phyloP scores from a whole-genome alignment of 2,113 vertebrate species.

The Ciconia stormi region DNA sequence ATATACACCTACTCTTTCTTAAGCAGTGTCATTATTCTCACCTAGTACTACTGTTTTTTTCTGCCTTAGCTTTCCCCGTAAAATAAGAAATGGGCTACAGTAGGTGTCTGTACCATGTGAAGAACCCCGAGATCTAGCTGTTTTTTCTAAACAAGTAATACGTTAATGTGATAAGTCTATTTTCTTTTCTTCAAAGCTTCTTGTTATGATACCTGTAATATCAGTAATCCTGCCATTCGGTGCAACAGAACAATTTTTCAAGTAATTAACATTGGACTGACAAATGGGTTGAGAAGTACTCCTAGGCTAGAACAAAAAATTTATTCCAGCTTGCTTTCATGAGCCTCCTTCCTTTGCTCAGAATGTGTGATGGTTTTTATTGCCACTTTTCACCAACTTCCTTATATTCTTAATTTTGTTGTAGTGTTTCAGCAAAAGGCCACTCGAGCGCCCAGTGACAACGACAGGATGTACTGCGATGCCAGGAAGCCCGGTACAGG shows the following conservation, averaged over 20 bases:
- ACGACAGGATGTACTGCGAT: slow-evolving; percentile 63
- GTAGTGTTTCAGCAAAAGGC: slow-evolving; percentile 87
- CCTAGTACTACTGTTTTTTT: not conserved
- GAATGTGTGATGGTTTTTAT: not conserved
- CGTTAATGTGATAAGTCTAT: not conserved
- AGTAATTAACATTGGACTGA: not conserved
- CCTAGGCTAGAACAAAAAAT: not conserved
- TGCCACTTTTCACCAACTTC: not conserved
- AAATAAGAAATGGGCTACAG: not conserved
- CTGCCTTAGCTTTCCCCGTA: not conserved
- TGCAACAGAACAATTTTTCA: not conserved
- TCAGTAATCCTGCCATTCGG: not conserved
- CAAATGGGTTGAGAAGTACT: not conserved
- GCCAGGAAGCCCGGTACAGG: slow-evolving; percentile 77
- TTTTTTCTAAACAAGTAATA: not conserved
- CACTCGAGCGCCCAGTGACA: slow-evolving; percentile 35
- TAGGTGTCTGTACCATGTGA: not conserved
- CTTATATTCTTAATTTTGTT: not conserved
- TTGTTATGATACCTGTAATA: not conserved
- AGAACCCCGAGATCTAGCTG: not conserved
- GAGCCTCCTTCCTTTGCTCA: not conserved
- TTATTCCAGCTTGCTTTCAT: not conserved
- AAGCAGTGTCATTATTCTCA: not conserved
- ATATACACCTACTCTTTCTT: not conserved
- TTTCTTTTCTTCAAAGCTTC: not conserved